Evolutionary conservation across 2,888 invertebrate species (phyloP).

Genomic region (Axea sp.): DNA sequence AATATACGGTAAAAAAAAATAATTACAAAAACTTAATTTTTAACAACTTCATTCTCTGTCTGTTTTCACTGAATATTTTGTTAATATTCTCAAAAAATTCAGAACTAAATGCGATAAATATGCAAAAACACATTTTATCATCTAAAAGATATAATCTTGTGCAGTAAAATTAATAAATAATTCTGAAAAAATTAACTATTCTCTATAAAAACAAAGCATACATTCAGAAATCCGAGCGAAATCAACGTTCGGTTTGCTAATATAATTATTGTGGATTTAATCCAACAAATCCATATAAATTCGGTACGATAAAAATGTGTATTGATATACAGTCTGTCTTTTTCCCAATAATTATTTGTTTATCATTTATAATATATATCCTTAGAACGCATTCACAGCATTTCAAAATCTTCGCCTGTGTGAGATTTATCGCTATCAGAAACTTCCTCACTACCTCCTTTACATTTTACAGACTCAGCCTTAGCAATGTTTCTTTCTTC

Average conservation of each 20-base stretch:
- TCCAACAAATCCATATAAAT: conserved; percentile 39
- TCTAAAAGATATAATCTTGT: conserved; percentile 22
- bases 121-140: background rate
- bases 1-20: no score
- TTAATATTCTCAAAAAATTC: background rate
- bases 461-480: conserved; percentile 66
- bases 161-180: conserved; percentile 17
- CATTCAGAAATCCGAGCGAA: no score
- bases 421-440: conserved; percentile 92
- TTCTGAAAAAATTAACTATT: no score
- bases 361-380: conserved; percentile 15
- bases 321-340: conserved; percentile 49
- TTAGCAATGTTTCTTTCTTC: conserved; percentile 54
- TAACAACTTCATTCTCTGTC: no score
- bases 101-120: conserved; percentile 17
- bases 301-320: conserved; percentile 42
- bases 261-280: background rate
- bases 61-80: background rate
- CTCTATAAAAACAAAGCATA: no score
- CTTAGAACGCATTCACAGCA: conserved; percentile 81
- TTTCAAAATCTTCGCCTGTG: conserved; percentile 93
- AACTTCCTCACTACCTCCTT: conserved; percentile 77
- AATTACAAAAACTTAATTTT: no score
- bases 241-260: conserved; percentile 11
- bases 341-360: conserved; percentile 10